These are phyloP conservation scores for Maniola jurtina DNA, from an alignment of 1,140 invertebrate genomes.

Conservation along the genomic window DNA sequence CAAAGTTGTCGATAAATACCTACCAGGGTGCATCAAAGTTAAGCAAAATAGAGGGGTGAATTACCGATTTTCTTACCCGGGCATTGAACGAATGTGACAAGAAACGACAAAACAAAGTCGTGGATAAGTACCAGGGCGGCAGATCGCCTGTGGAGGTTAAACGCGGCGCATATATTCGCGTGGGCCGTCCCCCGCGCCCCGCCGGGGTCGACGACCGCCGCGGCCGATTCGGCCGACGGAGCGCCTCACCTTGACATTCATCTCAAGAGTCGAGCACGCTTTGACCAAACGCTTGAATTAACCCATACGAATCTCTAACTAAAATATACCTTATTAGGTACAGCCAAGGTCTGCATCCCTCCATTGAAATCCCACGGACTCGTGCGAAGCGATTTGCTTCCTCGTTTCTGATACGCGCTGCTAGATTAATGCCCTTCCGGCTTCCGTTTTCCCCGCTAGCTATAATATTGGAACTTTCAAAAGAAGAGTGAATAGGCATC, in stretches of 20 bases:
- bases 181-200: constrained; percentile 62
- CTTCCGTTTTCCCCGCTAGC: too few relatives aligned
- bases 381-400: too few relatives aligned
- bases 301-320: constrained; percentile 51
- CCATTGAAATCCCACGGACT: too few relatives aligned
- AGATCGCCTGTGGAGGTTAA: constrained; percentile 64
- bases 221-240: constrained; percentile 73
- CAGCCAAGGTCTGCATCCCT: too few relatives aligned
- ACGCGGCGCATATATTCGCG: constrained; percentile 73
- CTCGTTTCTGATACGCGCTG: too few relatives aligned
- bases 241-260: constrained; percentile 78
- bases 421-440: too few relatives aligned
- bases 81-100: constrained; percentile 3
- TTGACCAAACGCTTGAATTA: constrained; percentile 69
- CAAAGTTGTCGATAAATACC: too few relatives aligned
- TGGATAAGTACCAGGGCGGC: constrained; percentile 62
- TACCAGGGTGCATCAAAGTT: too few relatives aligned
- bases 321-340: too few relatives aligned
- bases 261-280: constrained; percentile 59
- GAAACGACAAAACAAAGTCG: constrained; percentile 38
- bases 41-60: background rate
- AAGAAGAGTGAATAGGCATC: too few relatives aligned
- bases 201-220: constrained; percentile 61
- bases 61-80: background rate
- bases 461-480: too few relatives aligned